Percentiles rank a stretch among this genome's conserved stretches.
Evolutionary conservation across 2,797 vertebrate species (phyloP).

Genomic region (Leuciscus waleckii): DNA sequence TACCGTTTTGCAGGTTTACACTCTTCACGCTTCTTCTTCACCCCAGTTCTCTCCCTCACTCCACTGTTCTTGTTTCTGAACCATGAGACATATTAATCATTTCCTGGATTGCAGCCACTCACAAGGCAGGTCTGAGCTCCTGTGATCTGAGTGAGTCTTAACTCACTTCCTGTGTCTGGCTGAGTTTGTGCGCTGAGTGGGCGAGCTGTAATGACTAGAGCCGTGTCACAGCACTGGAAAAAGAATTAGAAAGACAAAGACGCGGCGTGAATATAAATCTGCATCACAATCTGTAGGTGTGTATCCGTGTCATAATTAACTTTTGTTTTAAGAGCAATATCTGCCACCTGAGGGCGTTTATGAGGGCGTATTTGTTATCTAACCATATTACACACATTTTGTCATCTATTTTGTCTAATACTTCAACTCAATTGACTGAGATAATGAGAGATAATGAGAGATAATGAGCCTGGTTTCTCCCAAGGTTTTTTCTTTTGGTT

Average conservation of each 20-base stretch:
- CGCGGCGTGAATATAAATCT: constrained; percentile 1
- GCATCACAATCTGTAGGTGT: background rate
- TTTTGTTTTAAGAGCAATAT: constrained; percentile 8
- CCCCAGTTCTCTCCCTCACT: constrained; percentile 20
- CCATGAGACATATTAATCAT: constrained; percentile 63
- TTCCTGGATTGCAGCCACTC: constrained; percentile 64
- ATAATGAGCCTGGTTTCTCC: no score
- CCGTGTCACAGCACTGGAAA: constrained; percentile 10
- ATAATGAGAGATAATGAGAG: background rate
- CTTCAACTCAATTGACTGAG: background rate
- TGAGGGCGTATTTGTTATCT: background rate
- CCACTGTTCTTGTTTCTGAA: constrained; percentile 5
- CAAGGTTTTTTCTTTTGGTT: no score
- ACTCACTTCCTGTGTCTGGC: constrained; percentile 70
- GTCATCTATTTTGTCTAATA: background rate
- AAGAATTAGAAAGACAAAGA: constrained; percentile 9
- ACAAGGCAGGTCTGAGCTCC: constrained; percentile 50
- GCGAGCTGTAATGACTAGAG: constrained; percentile 32
- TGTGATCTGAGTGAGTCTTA: constrained; percentile 65
- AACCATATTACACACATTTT: background rate
- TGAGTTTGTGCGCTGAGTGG: constrained; percentile 14
- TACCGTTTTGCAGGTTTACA: background rate
- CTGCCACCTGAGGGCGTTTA: background rate
- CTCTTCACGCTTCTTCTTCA: background rate
- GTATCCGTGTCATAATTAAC: background rate